A percentile compares a stretch with the other conserved stretches of the same genome.
Evolutionary conservation across 2,113 vertebrate species (phyloP).

Genomic region (Cyanoderma ruficeps): DNA sequence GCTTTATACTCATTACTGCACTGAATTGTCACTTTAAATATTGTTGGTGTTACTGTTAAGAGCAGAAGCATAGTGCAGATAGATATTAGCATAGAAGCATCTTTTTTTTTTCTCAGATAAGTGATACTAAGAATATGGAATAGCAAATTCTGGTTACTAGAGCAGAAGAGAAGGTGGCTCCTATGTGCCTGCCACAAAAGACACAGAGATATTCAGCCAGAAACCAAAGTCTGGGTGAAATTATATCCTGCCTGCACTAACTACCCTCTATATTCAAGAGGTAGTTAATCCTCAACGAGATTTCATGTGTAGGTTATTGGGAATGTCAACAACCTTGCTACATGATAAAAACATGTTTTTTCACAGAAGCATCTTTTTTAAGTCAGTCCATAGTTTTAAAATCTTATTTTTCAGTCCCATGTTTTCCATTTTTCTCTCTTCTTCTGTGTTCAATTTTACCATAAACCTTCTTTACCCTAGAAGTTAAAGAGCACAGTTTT

Average conservation of each 20-base stretch:
- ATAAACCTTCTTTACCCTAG: background rate
- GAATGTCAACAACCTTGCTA: background rate
- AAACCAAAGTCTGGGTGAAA: background rate
- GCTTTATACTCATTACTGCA: background rate
- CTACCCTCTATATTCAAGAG: background rate
- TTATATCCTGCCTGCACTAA: background rate
- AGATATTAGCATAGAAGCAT: background rate
- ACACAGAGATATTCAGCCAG: accelerated
- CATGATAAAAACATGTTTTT: background rate
- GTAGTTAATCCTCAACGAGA: background rate
- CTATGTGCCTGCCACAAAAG: background rate
- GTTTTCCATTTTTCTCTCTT: background rate
- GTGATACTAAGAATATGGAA: background rate
- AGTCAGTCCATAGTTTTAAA: background rate
- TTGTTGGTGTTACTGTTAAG: background rate
- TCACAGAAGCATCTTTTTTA: accelerated
- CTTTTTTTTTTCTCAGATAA: accelerated
- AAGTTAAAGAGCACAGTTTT: background rate
- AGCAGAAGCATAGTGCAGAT: background rate
- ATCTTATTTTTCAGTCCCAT: background rate
- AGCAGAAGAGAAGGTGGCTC: background rate
- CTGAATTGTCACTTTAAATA: background rate
- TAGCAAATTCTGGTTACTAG: background rate
- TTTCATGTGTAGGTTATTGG: background rate
- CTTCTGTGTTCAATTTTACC: background rate